phyloP scores from a whole-genome alignment of 2,888 invertebrate species.

The Hyalella azteca region DNA sequence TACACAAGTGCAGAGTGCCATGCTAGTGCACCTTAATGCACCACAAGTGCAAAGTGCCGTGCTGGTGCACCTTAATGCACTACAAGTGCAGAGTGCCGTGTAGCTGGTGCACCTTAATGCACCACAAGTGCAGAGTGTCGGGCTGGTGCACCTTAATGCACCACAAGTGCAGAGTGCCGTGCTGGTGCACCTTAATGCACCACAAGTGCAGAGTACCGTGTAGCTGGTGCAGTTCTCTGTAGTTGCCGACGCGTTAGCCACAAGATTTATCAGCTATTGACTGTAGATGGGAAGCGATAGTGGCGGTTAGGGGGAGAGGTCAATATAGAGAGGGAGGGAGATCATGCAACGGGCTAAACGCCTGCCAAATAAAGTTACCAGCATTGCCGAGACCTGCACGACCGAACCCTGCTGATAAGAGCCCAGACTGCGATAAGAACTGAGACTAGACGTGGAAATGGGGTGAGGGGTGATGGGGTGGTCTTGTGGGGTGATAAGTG shows the following conservation, averaged over 20 bases:
- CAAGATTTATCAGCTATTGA: constrained; percentile 16
- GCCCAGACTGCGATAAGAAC: too few species aligned
- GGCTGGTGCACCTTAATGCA: not conserved
- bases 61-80: not conserved
- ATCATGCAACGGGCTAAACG: constrained; percentile 30
- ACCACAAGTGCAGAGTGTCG: not conserved
- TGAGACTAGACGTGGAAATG: too few species aligned
- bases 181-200: not conserved
- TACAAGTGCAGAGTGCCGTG: not conserved
- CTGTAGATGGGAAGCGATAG: constrained; percentile 28
- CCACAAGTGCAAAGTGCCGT: not conserved
- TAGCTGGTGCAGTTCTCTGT: constrained; percentile 2
- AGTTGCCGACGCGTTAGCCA: not conserved
- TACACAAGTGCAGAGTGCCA: not conserved
- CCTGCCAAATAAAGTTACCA: constrained; percentile 34
- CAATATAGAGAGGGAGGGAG: constrained; percentile 7
- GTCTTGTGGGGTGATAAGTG: too few species aligned
- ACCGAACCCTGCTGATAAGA: too few species aligned
- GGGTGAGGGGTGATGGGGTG: too few species aligned
- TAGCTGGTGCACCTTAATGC: too few species aligned
- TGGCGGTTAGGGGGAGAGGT: not conserved
- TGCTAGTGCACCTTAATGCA: not conserved
- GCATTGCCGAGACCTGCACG: constrained; percentile 3
- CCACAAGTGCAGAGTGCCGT: not conserved
- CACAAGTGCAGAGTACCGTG: not conserved